These are phyloP conservation scores for Numida meleagris DNA, from an alignment of 2,113 vertebrate species.

Conservation along the genomic window DNA sequence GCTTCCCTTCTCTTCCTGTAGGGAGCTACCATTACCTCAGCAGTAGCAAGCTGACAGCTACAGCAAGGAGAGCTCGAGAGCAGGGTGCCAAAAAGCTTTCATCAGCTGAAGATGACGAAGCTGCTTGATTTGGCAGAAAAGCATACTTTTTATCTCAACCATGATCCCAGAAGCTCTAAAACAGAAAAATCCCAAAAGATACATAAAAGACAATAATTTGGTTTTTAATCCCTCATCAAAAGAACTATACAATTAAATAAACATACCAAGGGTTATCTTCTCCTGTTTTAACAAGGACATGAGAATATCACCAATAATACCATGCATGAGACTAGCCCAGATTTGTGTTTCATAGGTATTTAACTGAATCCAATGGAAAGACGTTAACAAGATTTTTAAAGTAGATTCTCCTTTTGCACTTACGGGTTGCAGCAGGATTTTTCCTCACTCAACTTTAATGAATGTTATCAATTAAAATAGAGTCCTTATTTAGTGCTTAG, in stretches of 20 bases:
- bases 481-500: conserved; percentile 23
- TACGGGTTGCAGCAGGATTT: neutral
- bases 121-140: neutral
- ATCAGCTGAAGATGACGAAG: neutral
- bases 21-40: neutral
- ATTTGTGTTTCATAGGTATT: neutral
- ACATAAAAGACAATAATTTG: neutral
- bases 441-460: neutral
- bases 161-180: neutral
- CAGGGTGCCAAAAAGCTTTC: conserved; percentile 4
- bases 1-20: neutral
- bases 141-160: neutral
- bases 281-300: neutral
- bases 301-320: neutral
- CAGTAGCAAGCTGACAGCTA: neutral
- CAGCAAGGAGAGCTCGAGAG: neutral
- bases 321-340: neutral
- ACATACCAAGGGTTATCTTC: neutral
- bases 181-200: neutral
- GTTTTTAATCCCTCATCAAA: neutral
- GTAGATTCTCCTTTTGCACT: neutral
- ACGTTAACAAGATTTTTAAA: neutral
- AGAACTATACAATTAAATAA: neutral
- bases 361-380: neutral
- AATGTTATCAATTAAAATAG: conserved; percentile 16